Evolutionary conservation across 92 coral and sea anemone species (phyloP).

Genomic region (Nematostella vectensis): DNA sequence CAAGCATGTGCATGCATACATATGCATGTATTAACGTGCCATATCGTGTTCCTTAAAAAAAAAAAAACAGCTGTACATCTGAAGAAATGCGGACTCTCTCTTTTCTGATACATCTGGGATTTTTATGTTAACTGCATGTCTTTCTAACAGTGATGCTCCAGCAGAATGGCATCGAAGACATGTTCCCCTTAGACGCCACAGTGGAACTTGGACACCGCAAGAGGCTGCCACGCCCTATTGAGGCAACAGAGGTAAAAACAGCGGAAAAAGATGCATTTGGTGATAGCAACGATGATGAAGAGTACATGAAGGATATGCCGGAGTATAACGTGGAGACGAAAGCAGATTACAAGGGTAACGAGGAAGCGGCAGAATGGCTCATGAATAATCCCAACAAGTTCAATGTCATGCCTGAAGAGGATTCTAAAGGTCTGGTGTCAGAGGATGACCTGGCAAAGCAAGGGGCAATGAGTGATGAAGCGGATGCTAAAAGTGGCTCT

Average conservation of each 20-base stretch:
- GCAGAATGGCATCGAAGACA: slow-evolving; percentile 62
- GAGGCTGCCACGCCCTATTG: slow-evolving; percentile 41
- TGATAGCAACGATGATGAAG: slow-evolving; percentile 25
- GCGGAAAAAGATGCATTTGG: slow-evolving; percentile 14
- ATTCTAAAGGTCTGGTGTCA: slow-evolving; percentile 8
- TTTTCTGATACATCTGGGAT: no score
- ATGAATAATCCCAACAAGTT: slow-evolving; percentile 54
- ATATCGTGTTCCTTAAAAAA: no score
- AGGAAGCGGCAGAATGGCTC: slow-evolving; percentile 83
- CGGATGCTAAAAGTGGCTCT: background rate
- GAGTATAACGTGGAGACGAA: slow-evolving; percentile 69
- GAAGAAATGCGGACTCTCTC: no score
- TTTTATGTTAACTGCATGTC: no score
- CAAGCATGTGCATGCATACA: no score
- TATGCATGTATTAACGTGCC: no score
- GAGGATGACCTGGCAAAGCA: slow-evolving; percentile 7
- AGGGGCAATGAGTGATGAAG: slow-evolving; percentile 6
- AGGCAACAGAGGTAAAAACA: slow-evolving; percentile 28
- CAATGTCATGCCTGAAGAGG: slow-evolving; percentile 29
- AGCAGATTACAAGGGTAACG: slow-evolving; percentile 62
- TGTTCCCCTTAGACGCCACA: slow-evolving; percentile 55
- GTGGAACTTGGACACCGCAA: slow-evolving; percentile 31
- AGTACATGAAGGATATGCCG: slow-evolving; percentile 36
- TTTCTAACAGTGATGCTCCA: slow-evolving; percentile 45
- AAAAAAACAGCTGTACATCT: no score